Evolutionary conservation across 2,113 vertebrate species (phyloP).

Genomic region (Apteryx owenii): DNA sequence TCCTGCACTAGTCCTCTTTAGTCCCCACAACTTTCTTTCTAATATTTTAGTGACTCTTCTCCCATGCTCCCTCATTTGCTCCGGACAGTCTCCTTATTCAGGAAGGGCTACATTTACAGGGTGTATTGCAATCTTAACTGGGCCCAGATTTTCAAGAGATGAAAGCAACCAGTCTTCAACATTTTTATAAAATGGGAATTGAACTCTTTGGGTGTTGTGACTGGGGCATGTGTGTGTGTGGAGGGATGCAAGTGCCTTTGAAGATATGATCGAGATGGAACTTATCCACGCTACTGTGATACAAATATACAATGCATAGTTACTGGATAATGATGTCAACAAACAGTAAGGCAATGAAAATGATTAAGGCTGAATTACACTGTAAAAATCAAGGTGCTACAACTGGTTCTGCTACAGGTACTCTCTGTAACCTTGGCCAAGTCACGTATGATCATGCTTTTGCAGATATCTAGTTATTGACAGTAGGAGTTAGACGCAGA

Average conservation of each 20-base stretch:
- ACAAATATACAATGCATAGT: not conserved
- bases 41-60: not conserved
- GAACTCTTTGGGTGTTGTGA: not conserved
- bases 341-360: not conserved
- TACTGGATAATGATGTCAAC: not conserved
- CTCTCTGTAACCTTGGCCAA: not conserved
- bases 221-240: not conserved
- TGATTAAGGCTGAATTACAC: not conserved
- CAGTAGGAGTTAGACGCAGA: not conserved
- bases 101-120: not conserved
- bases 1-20: not conserved
- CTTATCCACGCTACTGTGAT: not conserved
- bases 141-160: not conserved
- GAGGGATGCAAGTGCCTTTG: not conserved
- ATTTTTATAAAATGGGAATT: not conserved
- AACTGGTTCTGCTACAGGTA: not conserved
- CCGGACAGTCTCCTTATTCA: accelerated
- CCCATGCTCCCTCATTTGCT: not conserved
- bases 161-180: not conserved
- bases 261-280: not conserved
- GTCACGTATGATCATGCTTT: not conserved
- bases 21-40: not conserved
- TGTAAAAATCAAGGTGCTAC: not conserved
- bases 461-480: not conserved
- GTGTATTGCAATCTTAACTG: not conserved